Evolutionary conservation across 2,888 invertebrate species (phyloP), one percentile per base, ranked within the genome.

Genomic region (Altica lythri): DNA sequence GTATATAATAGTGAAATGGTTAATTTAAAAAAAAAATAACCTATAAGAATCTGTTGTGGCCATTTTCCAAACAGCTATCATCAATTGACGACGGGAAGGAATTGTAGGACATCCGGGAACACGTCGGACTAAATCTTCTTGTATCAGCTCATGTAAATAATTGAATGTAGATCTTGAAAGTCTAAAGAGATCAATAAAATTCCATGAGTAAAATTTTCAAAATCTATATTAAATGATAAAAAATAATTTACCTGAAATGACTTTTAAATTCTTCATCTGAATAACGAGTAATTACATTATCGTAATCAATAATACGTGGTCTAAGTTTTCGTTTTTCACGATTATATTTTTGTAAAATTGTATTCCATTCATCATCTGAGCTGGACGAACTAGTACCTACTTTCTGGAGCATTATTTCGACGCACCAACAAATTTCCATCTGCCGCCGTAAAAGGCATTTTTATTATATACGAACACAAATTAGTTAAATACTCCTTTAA

Each of bases 21-120:
- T 25, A 25, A 6, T 25, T 45, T 34, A 0, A 34, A 34, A 45
- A 30, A 45, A 48, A 38, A 10, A 0, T 45, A 8, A 52, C 44
- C 52, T 52, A 17, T 52, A 52, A 18, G 52, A 52, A 38, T 52
- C 52, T 22, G 19, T 25, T 22, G 52, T 37, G 13, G 38, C 30
- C 52, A 52, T 52, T 43, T 52, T 52, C 44, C 52, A 52, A 37
- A 52, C 37, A 37, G 51, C 45, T 45, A 45, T 52, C 44, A 52
- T 44, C 27, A 45, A 34, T 43, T 52, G 52, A 16, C 32, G 43
- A 19, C 25, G 44, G 17, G 49, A 49, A 40, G 30, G 49, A 44
- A 44, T 35, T 22, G 43, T 43, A 44, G 51, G 51, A 44, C 37
- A 43, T 25, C 51, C 51, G 12, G 35, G 34, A 22, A 51, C 29